These are phyloP conservation scores for Monarcha castaneiventris DNA, from an alignment of 2,113 vertebrate species.

Conservation along the genomic window DNA sequence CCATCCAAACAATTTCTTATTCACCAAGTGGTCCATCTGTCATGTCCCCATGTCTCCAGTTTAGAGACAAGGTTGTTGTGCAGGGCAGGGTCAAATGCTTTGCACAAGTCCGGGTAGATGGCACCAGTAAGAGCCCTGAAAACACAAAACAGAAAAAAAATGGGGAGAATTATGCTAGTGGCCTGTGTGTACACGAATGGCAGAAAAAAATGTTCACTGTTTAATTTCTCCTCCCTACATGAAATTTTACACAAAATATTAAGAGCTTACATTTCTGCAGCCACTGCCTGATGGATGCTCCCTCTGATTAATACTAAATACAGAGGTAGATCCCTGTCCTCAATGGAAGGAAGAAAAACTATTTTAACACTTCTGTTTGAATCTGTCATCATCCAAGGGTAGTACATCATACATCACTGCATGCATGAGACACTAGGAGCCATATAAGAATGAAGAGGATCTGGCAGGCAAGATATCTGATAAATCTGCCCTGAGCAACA, in stretches of 20 bases:
- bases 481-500: not conserved
- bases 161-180: not conserved
- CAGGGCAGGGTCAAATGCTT: not conserved
- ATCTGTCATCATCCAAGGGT: not conserved
- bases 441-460: not conserved
- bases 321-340: not conserved
- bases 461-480: not conserved
- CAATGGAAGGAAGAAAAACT: conserved; percentile 10
- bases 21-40: not conserved
- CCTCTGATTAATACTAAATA: not conserved
- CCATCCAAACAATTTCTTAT: not conserved
- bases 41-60: not conserved
- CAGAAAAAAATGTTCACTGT: not conserved
- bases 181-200: no score
- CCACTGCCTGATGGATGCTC: not conserved
- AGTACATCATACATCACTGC: not conserved
- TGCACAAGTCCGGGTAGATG: not conserved
- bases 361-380: not conserved
- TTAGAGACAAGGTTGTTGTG: not conserved
- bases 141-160: not conserved
- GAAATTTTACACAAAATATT: not conserved
- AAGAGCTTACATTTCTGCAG: not conserved
- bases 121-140: not conserved
- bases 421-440: not conserved
- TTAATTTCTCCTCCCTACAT: not conserved